These are phyloP conservation scores for Lota lota DNA, from an alignment of 2,113 vertebrate species.

Conservation along the genomic window DNA sequence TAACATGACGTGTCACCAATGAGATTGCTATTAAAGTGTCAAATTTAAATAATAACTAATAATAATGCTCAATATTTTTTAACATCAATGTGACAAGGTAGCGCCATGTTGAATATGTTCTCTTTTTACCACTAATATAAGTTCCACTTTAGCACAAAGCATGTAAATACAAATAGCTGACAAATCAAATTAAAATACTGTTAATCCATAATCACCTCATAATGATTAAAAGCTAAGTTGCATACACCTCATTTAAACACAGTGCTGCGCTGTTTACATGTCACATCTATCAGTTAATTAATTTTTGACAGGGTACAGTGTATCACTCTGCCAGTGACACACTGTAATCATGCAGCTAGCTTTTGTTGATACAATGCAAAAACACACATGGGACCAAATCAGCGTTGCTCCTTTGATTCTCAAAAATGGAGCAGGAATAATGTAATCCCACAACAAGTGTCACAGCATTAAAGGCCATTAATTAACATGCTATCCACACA, in stretches of 20 bases:
- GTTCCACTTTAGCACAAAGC: too few species aligned
- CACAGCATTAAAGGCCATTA: constrained; percentile 59
- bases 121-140: too few species aligned
- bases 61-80: constrained; percentile 22
- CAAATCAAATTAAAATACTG: constrained; percentile 50
- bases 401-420: constrained; percentile 59
- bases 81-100: too few species aligned
- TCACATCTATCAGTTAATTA: constrained; percentile 70
- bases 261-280: constrained; percentile 32
- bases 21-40: constrained; percentile 73
- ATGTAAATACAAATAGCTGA: constrained; percentile 27
- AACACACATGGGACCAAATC: constrained; percentile 59
- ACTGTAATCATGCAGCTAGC: constrained; percentile 57
- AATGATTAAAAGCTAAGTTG: constrained; percentile 36
- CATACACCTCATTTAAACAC: constrained; percentile 26
- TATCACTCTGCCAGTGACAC: constrained; percentile 63
- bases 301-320: constrained; percentile 68
- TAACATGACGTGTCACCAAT: constrained; percentile 63
- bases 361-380: constrained; percentile 64
- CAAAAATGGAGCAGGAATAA: constrained; percentile 40
- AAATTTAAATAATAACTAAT: constrained; percentile 61
- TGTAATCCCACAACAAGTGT: constrained; percentile 67
- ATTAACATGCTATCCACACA: constrained; percentile 58
- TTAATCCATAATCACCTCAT: constrained; percentile 37
- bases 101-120: too few species aligned